Percentiles rank a stretch among this genome's conserved stretches.
These are phyloP conservation scores for Notamacropus eugenii DNA, from an alignment of 2,797 vertebrate genomes.

Conservation along the genomic window DNA sequence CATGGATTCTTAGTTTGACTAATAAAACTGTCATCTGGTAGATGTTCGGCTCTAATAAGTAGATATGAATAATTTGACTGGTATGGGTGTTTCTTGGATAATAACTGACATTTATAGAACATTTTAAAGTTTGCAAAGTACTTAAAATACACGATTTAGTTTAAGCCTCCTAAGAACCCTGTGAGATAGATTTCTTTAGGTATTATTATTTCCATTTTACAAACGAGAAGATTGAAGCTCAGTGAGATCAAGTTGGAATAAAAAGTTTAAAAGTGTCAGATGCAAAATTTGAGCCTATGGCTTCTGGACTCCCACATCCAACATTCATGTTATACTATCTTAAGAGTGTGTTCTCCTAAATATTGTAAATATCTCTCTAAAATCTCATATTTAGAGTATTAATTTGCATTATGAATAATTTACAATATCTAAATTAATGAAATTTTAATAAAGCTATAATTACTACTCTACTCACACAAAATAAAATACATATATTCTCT, in stretches of 20 bases:
- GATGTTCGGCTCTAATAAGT: not conserved
- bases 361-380: not conserved
- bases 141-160: not conserved
- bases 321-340: not conserved
- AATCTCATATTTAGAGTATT: not conserved
- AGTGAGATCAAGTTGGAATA: not conserved
- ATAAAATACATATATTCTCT: not conserved
- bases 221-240: conserved; percentile 2
- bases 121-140: not conserved
- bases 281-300: not conserved
- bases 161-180: conserved; percentile 14
- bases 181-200: not conserved
- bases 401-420: too few relatives aligned
- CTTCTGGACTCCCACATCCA: not conserved
- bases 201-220: not conserved
- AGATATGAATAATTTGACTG: not conserved
- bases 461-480: not conserved
- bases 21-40: not conserved
- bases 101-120: not conserved
- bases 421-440: too few relatives aligned
- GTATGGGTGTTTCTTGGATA: not conserved
- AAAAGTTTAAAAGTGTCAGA: not conserved
- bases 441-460: too few relatives aligned
- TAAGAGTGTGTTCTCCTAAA: not conserved
- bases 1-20: not conserved